Percentiles rank a stretch among this genome's conserved stretches.
Evolutionary conservation across 2,888 invertebrate genomes (phyloP).

Genomic region (Sthenelais limicola): DNA sequence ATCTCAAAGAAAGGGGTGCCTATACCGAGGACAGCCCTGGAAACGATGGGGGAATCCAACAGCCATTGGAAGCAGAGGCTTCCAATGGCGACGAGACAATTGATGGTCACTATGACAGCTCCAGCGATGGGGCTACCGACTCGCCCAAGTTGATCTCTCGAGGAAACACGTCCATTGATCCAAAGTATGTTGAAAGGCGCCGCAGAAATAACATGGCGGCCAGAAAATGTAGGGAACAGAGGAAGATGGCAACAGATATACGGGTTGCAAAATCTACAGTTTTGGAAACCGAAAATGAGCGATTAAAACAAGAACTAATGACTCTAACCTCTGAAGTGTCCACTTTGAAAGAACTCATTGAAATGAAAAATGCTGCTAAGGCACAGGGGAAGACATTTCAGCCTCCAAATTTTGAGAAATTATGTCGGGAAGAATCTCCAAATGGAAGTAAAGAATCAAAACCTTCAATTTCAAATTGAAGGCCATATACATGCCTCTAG

Average conservation of each 20-base stretch:
- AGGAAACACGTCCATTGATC: conserved; percentile 19
- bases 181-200: conserved; percentile 68
- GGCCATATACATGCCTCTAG: no score
- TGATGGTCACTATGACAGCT: conserved; percentile 11
- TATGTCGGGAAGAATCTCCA: no score
- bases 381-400: conserved; percentile 21
- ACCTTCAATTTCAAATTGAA: no score
- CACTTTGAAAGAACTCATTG: conserved; percentile 79
- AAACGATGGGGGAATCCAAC: background rate
- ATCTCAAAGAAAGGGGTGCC: conserved; percentile 11
- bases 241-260: conserved; percentile 70
- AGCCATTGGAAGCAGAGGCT: background rate
- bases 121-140: background rate
- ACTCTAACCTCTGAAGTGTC: conserved; percentile 92
- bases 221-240: conserved; percentile 73
- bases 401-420: conserved; percentile 19
- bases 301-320: conserved; percentile 82
- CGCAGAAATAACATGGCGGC: conserved; percentile 73
- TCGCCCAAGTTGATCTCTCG: background rate
- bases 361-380: conserved; percentile 57
- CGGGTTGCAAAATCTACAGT: conserved; percentile 69
- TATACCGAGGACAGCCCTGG: background rate
- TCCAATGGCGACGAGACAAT: background rate
- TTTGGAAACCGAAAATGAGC: conserved; percentile 74
- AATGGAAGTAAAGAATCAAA: no score